These are phyloP conservation scores for Pelmatolapia mariae DNA, from an alignment of 2,113 vertebrate species.

Conservation along the genomic window DNA sequence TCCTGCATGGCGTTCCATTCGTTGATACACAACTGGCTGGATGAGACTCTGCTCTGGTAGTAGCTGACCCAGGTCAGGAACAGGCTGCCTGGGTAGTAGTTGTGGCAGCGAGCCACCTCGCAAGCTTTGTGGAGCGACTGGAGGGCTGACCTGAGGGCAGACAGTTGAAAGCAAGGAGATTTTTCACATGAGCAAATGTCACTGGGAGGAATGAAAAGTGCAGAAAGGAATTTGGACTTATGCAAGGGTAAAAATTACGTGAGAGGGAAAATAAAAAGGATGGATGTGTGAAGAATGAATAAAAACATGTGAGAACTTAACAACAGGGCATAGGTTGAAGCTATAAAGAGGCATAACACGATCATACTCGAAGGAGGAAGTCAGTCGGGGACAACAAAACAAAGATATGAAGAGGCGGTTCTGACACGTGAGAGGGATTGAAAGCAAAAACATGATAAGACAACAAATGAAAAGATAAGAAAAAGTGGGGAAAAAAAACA, in stretches of 20 bases:
- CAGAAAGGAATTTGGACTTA: neutral
- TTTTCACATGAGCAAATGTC: neutral
- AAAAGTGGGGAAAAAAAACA: neutral
- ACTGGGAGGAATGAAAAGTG: neutral
- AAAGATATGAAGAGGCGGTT: conserved; percentile 7
- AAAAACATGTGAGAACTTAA: neutral
- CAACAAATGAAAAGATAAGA: neutral
- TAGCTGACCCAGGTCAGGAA: conserved; percentile 99
- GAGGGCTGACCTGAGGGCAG: conserved; percentile 83
- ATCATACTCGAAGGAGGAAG: neutral
- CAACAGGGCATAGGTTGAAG: neutral
- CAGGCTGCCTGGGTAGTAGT: conserved; percentile 95
- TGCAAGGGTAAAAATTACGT: neutral
- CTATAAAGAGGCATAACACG: neutral
- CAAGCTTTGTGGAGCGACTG: conserved; percentile 97
- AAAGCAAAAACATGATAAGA: neutral
- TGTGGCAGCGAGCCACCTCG: conserved; percentile 91
- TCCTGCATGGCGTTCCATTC: conserved; percentile 99
- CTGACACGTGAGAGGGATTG: neutral
- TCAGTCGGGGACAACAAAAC: neutral
- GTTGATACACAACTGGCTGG: conserved; percentile 89
- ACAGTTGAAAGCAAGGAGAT: neutral
- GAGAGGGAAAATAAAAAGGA: neutral
- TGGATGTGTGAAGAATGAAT: neutral
- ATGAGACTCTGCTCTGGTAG: conserved; percentile 94